phyloP scores from a whole-genome alignment of 2,888 invertebrate genomes.

The Argyresthia albistria region DNA sequence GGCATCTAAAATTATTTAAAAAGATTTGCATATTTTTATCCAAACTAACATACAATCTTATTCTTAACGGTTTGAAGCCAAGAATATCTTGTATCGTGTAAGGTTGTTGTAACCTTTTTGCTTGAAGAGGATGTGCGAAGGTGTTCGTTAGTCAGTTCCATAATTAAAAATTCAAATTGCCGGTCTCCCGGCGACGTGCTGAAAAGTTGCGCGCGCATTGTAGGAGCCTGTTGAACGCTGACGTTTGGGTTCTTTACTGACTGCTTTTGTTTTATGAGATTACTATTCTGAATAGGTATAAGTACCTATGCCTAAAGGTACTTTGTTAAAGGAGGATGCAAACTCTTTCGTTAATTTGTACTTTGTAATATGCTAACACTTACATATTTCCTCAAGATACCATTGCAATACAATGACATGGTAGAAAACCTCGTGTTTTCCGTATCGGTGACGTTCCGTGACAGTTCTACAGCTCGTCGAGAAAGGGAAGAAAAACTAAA shows the following conservation, averaged over 20 bases:
- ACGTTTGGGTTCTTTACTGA: slow-evolving; percentile 5
- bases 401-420: too few species aligned
- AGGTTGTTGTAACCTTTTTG: slow-evolving; percentile 9
- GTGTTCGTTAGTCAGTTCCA: slow-evolving; percentile 56
- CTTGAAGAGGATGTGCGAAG: slow-evolving; percentile 18
- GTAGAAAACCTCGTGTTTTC: too few species aligned
- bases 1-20: slow-evolving; percentile 28
- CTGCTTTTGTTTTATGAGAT: not conserved
- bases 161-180: slow-evolving; percentile 60
- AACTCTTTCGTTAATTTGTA: too few species aligned
- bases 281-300: too few species aligned
- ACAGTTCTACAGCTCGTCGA: not conserved
- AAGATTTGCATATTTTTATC: slow-evolving; percentile 17
- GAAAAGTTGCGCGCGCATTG: slow-evolving; percentile 32
- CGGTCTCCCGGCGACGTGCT: slow-evolving; percentile 34
- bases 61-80: too few species aligned
- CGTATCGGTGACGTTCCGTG: too few species aligned
- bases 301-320: too few species aligned
- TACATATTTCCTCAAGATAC: too few species aligned
- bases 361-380: too few species aligned
- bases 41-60: too few species aligned
- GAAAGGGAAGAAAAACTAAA: not conserved
- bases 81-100: not conserved
- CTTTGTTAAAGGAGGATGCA: too few species aligned
- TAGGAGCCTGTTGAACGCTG: slow-evolving; percentile 27